A percentile compares a stretch with the other conserved stretches of the same genome.
phyloP scores from a whole-genome alignment of 2,113 vertebrate genomes.

The Aleadryas rufinucha region DNA sequence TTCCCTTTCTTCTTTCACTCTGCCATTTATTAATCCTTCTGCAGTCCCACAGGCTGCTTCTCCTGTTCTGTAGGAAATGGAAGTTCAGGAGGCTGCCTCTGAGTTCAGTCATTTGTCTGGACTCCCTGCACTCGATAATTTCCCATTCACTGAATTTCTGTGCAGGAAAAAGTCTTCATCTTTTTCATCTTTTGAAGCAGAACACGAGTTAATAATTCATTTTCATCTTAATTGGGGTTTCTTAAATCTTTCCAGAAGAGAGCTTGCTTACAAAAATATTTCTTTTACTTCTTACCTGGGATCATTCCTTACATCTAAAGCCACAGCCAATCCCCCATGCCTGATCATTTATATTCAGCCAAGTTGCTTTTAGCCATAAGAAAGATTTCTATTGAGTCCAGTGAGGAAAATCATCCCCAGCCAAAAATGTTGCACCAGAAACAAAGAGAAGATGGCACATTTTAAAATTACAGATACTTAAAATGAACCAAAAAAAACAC shows the following conservation, averaged over 20 bases:
- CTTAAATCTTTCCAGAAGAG: neutral
- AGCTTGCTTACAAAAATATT: conserved; percentile 25
- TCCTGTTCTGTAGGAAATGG: neutral
- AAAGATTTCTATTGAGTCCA: neutral
- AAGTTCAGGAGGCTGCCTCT: neutral
- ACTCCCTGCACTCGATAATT: neutral
- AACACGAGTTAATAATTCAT: neutral
- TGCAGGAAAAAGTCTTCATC: neutral
- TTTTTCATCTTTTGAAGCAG: neutral
- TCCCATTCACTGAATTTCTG: neutral
- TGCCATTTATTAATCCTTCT: neutral
- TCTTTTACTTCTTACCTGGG: neutral
- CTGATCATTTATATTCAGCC: neutral
- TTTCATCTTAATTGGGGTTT: neutral
- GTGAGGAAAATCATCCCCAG: neutral
- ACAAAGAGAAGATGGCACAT: neutral
- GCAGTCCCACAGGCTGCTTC: neutral
- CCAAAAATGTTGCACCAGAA: neutral
- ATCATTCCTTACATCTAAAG: neutral
- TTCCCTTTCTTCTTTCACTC: neutral
- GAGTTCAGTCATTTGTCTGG: neutral
- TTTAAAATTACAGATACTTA: neutral
- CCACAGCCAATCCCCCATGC: neutral
- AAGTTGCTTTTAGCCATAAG: neutral
- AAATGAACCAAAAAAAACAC: neutral